phyloP scores from a whole-genome alignment of 2,113 vertebrate species.

The Alouatta palliata region DNA sequence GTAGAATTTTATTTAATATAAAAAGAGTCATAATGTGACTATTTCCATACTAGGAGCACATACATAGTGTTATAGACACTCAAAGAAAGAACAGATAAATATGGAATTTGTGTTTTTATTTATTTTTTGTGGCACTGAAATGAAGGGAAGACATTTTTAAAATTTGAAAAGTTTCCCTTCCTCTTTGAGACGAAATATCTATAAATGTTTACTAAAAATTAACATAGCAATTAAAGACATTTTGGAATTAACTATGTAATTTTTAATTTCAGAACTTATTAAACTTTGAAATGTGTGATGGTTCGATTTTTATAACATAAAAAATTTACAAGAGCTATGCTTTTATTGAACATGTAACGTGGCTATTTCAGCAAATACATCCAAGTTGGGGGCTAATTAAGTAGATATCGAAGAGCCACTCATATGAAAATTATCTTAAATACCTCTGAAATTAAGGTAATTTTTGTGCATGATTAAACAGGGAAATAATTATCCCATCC shows the following conservation, averaged over 20 bases:
- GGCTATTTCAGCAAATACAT: slow-evolving; percentile 39
- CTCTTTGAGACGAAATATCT: background rate
- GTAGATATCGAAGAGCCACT: slow-evolving; percentile 41
- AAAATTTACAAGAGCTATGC: background rate
- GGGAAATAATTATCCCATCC: slow-evolving; percentile 27
- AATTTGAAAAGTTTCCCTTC: background rate
- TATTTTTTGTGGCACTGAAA: background rate
- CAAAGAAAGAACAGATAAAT: background rate
- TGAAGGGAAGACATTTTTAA: background rate
- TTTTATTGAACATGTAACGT: background rate
- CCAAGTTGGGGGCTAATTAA: slow-evolving; percentile 6
- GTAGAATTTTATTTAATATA: background rate
- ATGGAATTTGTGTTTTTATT: background rate
- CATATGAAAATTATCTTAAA: slow-evolving; percentile 52
- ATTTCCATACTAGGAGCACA: background rate
- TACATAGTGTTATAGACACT: background rate
- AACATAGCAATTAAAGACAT: background rate
- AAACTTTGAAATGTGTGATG: background rate
- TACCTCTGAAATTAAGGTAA: slow-evolving; percentile 47
- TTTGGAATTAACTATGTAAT: background rate
- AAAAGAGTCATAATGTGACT: background rate
- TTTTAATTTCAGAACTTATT: slow-evolving; percentile 36
- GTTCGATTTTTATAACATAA: slow-evolving; percentile 37
- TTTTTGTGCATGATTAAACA: slow-evolving; percentile 62
- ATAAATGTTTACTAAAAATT: slow-evolving; percentile 9